Evolutionary conservation across 2,113 vertebrate species (phyloP), one percentile per base, ranked within the genome.

Genomic region (Platycercus adscitus): DNA sequence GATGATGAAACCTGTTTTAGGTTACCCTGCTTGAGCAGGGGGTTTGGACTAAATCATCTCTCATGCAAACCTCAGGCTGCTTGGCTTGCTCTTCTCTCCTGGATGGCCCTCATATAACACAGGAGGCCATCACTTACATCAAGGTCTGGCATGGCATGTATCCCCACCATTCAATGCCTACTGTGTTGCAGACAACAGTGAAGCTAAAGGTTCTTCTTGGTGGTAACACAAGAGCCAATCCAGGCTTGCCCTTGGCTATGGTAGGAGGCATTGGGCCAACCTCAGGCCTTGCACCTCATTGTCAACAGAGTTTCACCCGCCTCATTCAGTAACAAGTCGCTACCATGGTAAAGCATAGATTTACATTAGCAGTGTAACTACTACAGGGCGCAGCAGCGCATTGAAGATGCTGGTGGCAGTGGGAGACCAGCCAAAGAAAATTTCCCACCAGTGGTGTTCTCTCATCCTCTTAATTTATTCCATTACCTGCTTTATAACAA

Each of bases 231-330:
- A 33, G 96, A 95, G 95, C 95, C 96, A 97, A 97, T 72, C 96
- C 95, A 97, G 96, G 95, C 96, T 96, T 96, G 96, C 96, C 95
- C 96, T 96, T 96, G 96, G 94, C 92, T 97, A 96, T 24, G 52
- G 61, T 10, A 96, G 88, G 95, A 95, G 23, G 60, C 71, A n/a
- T 63, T 88, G 96, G 94, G 92, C 95, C 60, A 88, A 5, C n/a
- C 69, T 60, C 9, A 76, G 49, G 18, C 10, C 7, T 43, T 75
- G 12, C 43, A 92, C 1, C 55, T 96, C 52, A 1, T 23, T 78
- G 7, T 92, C 80, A 61, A 93, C 88, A 46, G 88, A 81, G 33
- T 31, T 88, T 96, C 86, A 95, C 69, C 86, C 88, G 91, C 64
- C 92, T 95, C 39, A 96, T 46, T 50, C 91, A 16, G 80, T 95